Evolutionary conservation across 2,113 vertebrate species (phyloP).

Genomic region (Burhinus bistriatus): DNA sequence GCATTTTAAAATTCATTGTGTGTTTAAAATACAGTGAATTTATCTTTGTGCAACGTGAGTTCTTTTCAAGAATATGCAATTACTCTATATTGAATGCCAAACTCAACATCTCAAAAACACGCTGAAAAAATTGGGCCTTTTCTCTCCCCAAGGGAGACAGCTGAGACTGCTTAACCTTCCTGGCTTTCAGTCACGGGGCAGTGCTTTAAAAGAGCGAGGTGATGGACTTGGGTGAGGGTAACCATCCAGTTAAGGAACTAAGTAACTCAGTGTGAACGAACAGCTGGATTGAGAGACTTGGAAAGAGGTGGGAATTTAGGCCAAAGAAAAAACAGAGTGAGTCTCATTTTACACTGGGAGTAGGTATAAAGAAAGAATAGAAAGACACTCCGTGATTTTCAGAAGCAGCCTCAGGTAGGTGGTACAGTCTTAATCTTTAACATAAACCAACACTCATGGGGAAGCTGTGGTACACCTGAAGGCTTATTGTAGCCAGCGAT

Average conservation of each 20-base stretch:
- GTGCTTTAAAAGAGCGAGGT: neutral
- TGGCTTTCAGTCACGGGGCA: neutral
- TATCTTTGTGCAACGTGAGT: neutral
- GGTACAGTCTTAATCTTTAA: neutral
- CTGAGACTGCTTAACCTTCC: neutral
- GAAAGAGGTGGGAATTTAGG: neutral
- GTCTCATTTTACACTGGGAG: neutral
- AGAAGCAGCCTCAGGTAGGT: neutral
- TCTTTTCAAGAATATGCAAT: neutral
- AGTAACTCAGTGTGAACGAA: neutral
- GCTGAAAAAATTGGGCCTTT: neutral
- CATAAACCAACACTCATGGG: rapidly evolving
- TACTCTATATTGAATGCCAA: neutral
- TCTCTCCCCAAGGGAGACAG: neutral
- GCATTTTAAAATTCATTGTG: neutral
- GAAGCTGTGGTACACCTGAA: neutral
- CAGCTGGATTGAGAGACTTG: neutral
- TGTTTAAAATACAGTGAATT: neutral
- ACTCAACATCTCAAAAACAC: neutral
- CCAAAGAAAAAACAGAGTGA: rapidly evolving
- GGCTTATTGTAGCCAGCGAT: neutral
- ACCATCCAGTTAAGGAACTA: rapidly evolving
- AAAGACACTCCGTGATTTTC: neutral
- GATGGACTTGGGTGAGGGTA: neutral
- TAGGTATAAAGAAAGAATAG: neutral